Base-by-base conservation (phyloP, 2,888 invertebrate genomes). In the Andrena chrysosceles region DNA sequence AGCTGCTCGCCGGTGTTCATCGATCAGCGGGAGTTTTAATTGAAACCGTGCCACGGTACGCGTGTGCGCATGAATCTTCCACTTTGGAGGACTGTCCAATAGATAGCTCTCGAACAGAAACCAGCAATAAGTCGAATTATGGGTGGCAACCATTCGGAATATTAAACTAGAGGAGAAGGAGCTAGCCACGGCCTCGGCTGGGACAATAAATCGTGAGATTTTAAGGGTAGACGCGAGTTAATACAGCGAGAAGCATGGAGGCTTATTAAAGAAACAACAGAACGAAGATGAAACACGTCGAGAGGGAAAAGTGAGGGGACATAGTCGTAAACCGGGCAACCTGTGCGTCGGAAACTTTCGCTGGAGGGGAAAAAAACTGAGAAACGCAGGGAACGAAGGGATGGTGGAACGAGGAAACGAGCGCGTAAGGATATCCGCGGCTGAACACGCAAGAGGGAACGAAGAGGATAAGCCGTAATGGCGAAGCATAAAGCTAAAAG, bases 381-480 rank as follows among this genome's bases (percentile, higher is more conserved):
- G 48, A 60, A 77, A 72, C 42, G 49, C 72, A 20, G 62, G 13
- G 67, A 73, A 35, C 33, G 35, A 31, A 31, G 66, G 48, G 69
- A 54, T n/a, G 4, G 63, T 33, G 60, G 42, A 68, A 56, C 10
- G 77, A 67, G 75, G 33, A n/a, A 56, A 64, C 73, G 56, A 72
- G n/a, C 54, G 59, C 56, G 66, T 26, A 72, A 69, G 82, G 69
- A 77, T 67, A 70, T 56, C 35, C 77, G 68, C 20, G 60, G 70
- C 48, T 75, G 60, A 59, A 23, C 54, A 33, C 13, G 26, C 42
- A 26, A 62, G 60, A 48, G 66, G 69, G 54, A 69, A 60, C 70
- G 70, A 73, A 59, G 10, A 54, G 80, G 60, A 87, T 64, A 76
- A 85, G 80, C 74, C 73, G 64, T 86, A 87, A 86, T 77, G 85